These are phyloP conservation scores for Drosophila nannoptera DNA, from an alignment of 1,140 invertebrate genomes.

Conservation along the genomic window DNA sequence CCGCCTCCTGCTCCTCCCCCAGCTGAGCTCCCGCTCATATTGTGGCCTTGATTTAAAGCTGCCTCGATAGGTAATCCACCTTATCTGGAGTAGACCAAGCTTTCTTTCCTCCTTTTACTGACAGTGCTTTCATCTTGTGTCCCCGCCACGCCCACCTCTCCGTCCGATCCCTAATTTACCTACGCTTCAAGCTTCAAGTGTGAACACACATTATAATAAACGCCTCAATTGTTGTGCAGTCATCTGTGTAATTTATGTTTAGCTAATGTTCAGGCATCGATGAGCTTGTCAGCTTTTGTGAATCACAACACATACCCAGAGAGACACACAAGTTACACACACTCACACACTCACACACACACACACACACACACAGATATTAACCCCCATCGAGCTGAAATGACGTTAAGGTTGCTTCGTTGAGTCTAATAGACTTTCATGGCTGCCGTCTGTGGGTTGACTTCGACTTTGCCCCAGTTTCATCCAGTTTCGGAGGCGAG, in stretches of 20 bases:
- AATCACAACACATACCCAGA: slow-evolving; percentile 60
- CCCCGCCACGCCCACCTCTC: no score
- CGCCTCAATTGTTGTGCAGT: slow-evolving; percentile 78
- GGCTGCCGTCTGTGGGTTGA: slow-evolving; percentile 48
- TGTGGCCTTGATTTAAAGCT: no score
- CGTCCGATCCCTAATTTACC: neutral
- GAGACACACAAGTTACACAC: slow-evolving; percentile 18
- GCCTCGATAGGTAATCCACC: no score
- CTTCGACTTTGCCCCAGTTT: slow-evolving; percentile 67
- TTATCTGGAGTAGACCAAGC: no score
- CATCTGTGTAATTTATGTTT: slow-evolving; percentile 79
- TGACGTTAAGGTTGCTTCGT: slow-evolving; percentile 76
- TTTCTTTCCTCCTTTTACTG: no score
- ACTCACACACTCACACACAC: slow-evolving; percentile 24
- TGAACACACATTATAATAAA: slow-evolving; percentile 79
- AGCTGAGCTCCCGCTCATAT: no score
- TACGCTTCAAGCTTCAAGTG: slow-evolving; percentile 65
- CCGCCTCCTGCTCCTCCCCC: no score
- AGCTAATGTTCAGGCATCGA: slow-evolving; percentile 79
- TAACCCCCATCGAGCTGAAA: slow-evolving; percentile 62
- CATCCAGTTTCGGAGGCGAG: slow-evolving; percentile 25
- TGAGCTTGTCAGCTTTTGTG: slow-evolving; percentile 80
- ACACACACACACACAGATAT: slow-evolving; percentile 35
- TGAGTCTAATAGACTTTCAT: slow-evolving; percentile 78
- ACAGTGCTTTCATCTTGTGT: no score